These are phyloP conservation scores for Drosophila suboccidentalis DNA, from an alignment of 2,888 invertebrate species.

Conservation along the genomic window DNA sequence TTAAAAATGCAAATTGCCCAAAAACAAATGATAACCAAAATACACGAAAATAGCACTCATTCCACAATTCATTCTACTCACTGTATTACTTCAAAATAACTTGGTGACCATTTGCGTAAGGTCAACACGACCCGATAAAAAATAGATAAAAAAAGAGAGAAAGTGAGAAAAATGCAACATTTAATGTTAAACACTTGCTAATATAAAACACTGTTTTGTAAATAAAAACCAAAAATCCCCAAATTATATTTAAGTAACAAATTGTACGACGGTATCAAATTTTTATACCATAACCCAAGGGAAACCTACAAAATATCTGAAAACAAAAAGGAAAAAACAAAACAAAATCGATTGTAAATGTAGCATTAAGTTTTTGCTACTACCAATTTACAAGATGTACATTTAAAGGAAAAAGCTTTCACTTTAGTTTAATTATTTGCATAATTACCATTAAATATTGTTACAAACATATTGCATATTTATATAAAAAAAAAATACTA, in stretches of 20 bases:
- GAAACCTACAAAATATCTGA: conserved; percentile 26
- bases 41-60: neutral
- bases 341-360: conserved; percentile 62
- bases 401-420: conserved; percentile 78
- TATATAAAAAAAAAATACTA: conserved; percentile 59
- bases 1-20: conserved; percentile 83
- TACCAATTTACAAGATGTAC: conserved; percentile 79
- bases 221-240: conserved; percentile 59
- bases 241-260: conserved; percentile 58
- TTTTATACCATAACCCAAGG: conserved; percentile 66
- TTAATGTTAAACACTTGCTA: conserved; percentile 62
- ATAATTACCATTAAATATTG: conserved; percentile 75
- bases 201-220: conserved; percentile 52
- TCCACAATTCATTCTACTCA: conserved; percentile 7
- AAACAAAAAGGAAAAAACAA: conserved; percentile 28
- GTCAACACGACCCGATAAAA: conserved; percentile 27
- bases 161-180: conserved; percentile 55
- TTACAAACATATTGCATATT: conserved; percentile 78
- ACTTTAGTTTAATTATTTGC: conserved; percentile 81
- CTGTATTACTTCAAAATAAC: neutral
- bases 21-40: neutral
- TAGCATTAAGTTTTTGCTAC: conserved; percentile 79
- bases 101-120: conserved; percentile 18
- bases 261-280: conserved; percentile 57
- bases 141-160: conserved; percentile 20